These are phyloP conservation scores for Cavia aperea DNA, from an alignment of 2,113 vertebrate genomes.

Conservation along the genomic window DNA sequence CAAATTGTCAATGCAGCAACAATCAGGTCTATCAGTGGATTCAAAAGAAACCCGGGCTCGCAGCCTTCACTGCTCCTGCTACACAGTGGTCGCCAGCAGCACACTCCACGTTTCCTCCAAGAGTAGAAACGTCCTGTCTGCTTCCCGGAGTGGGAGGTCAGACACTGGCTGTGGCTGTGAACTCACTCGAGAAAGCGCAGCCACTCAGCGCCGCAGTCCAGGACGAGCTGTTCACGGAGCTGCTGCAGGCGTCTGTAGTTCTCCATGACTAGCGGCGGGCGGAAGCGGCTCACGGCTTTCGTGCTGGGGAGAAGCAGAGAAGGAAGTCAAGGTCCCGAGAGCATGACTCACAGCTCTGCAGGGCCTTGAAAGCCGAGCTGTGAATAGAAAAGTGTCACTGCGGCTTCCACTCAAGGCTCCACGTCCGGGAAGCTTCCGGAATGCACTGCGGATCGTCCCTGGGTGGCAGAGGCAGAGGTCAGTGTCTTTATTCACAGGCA, in stretches of 20 bases:
- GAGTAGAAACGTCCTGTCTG: background rate
- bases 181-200: conserved; percentile 90
- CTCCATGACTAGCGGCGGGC: conserved; percentile 88
- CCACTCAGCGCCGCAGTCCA: conserved; percentile 89
- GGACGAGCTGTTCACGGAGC: conserved; percentile 90
- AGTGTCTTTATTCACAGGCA: conserved; percentile 35
- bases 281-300: conserved; percentile 91
- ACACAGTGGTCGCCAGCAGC: conserved; percentile 13
- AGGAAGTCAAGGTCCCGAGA: conserved; percentile 68
- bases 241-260: conserved; percentile 84
- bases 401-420: conserved; percentile 5
- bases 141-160: conserved; percentile 12
- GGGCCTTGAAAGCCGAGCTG: conserved; percentile 56
- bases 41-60: conserved; percentile 47
- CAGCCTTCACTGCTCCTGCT: conserved; percentile 28
- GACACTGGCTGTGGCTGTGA: conserved; percentile 45
- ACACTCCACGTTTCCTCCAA: background rate
- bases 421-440: conserved; percentile 42
- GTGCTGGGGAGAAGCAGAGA: conserved; percentile 80
- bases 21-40: background rate
- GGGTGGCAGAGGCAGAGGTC: background rate
- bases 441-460: conserved; percentile 27
- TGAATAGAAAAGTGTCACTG: conserved; percentile 39
- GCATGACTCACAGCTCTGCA: background rate
- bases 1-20: background rate